Percentiles rank a stretch among this genome's conserved stretches.
phyloP scores from a whole-genome alignment of 2,797 vertebrate genomes.

The Ptychadena robeensis region DNA sequence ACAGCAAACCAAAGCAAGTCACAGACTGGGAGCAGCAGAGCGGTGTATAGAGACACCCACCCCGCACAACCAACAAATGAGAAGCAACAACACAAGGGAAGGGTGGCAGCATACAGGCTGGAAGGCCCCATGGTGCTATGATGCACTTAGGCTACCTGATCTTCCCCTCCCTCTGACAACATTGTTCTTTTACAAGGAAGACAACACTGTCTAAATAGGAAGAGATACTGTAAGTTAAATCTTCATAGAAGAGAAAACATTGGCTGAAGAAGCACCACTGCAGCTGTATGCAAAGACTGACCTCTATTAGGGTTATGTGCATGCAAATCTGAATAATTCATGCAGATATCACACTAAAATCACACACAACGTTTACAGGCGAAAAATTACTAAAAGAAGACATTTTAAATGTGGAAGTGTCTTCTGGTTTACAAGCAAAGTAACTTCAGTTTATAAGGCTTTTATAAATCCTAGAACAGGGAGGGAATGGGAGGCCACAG shows the following conservation, averaged over 20 bases:
- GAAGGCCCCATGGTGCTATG: slow-evolving; percentile 73
- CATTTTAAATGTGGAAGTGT: no score
- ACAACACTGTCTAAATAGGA: slow-evolving; percentile 16
- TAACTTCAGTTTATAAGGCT: not conserved
- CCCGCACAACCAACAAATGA: slow-evolving; percentile 20
- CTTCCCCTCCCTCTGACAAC: slow-evolving; percentile 57
- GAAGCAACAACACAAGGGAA: slow-evolving; percentile 54
- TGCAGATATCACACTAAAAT: no score
- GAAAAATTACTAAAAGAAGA: no score
- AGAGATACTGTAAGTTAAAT: not conserved
- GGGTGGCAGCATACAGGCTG: slow-evolving; percentile 60
- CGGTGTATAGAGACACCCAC: slow-evolving; percentile 24
- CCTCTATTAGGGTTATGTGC: no score
- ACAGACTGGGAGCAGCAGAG: not conserved
- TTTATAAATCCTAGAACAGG: slow-evolving; percentile 1
- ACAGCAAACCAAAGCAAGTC: not conserved
- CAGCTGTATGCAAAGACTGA: no score
- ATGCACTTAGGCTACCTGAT: slow-evolving; percentile 77
- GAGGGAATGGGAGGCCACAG: not conserved
- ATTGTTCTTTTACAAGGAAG: slow-evolving; percentile 42
- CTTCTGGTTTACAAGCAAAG: not conserved
- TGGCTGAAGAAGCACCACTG: no score
- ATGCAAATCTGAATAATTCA: no score
- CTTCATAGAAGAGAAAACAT: not conserved
- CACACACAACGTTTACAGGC: no score